Conservation (phyloP, 1,140 invertebrate species). For the Pseudomyrmex pallidus region DNA sequence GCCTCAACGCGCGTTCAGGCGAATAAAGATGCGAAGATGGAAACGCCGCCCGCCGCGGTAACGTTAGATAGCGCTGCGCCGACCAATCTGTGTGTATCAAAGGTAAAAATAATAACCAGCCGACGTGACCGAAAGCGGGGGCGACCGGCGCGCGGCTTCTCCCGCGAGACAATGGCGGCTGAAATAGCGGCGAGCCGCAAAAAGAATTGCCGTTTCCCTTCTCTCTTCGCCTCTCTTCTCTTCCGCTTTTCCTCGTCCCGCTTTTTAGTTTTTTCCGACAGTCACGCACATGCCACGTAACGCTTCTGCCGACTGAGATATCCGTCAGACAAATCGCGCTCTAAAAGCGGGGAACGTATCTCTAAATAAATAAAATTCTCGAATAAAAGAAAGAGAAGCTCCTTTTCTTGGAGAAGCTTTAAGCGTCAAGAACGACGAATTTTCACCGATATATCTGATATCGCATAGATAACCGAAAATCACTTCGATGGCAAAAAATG, state of each 20-base stretch:
- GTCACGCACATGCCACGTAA: not conserved
- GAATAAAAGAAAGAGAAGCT: not conserved
- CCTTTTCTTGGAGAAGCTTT: too few relatives aligned
- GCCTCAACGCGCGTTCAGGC: conserved; percentile 15
- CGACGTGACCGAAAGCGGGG: conserved; percentile 48
- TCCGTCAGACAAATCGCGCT: not conserved
- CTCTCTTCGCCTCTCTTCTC: not conserved
- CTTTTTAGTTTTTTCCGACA: not conserved
- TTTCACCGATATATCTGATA: not conserved
- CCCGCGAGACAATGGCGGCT: conserved; percentile 61
- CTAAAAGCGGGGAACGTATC: not conserved
- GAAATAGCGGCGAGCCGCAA: conserved; percentile 55
- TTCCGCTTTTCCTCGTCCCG: not conserved
- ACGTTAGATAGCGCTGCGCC: conserved; percentile 45
- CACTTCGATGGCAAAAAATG: not conserved
- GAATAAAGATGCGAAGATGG: conserved; percentile 17
- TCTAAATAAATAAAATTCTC: not conserved
- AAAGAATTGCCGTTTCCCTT: conserved; percentile 70
- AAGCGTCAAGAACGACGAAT: not conserved
- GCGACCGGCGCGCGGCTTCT: conserved; percentile 12
- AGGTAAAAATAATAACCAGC: conserved; percentile 67
- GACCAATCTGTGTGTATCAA: conserved; percentile 69
- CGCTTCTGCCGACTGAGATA: not conserved
- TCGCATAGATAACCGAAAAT: not conserved
- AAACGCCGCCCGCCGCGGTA: not conserved